Conservation (phyloP, 1,140 invertebrate species). For the Dendrolimus kikuchii region DNA sequence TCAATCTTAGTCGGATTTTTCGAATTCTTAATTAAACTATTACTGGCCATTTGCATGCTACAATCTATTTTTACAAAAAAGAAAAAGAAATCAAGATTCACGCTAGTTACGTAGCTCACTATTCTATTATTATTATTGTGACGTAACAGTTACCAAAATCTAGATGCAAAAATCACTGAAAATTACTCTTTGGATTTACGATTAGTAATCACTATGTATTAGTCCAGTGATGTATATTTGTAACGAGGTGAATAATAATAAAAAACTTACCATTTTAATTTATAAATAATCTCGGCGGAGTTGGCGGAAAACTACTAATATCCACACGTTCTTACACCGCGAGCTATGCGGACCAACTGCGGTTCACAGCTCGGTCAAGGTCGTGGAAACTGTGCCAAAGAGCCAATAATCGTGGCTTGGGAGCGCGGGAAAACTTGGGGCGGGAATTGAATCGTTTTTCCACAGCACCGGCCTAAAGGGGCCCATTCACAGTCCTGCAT, state of each 20-base stretch:
- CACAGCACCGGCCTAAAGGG: no score
- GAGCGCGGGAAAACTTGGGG: constrained; percentile 53
- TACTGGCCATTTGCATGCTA: no score
- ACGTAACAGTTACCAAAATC: constrained; percentile 15
- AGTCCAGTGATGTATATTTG: no score
- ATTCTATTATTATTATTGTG: constrained; percentile 17
- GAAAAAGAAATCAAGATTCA: no score
- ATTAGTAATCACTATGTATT: no score
- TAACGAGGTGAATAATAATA: background rate
- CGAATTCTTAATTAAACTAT: no score
- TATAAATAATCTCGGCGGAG: constrained; percentile 26
- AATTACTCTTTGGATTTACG: background rate
- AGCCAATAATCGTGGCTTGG: constrained; percentile 33
- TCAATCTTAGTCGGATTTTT: no score
- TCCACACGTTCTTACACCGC: constrained; percentile 20
- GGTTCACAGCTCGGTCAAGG: constrained; percentile 51
- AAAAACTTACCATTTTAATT: constrained; percentile 47
- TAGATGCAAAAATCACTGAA: constrained; percentile 4
- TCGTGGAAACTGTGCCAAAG: constrained; percentile 54
- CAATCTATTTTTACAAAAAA: no score
- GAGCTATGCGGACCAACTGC: constrained; percentile 48
- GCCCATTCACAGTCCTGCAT: no score
- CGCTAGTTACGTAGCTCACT: constrained; percentile 6
- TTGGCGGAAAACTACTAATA: constrained; percentile 9
- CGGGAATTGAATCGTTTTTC: constrained; percentile 17